phyloP scores from a whole-genome alignment of 2,888 invertebrate species.

The Hypselothyrea guttata region DNA sequence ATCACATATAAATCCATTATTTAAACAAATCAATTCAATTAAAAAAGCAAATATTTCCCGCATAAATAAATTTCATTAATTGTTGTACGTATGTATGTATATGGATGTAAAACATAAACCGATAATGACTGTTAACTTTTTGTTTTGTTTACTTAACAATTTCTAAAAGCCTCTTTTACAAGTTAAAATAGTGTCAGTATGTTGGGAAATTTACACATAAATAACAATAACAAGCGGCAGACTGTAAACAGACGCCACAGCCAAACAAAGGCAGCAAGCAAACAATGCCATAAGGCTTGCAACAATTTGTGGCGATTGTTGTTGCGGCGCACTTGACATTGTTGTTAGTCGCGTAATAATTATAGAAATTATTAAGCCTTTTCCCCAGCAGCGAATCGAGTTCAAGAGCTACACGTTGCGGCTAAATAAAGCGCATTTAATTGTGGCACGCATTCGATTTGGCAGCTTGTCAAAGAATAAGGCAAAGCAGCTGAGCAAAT shows the following conservation, averaged over 20 bases:
- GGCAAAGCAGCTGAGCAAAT: slow-evolving; percentile 45
- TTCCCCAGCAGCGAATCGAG: slow-evolving; percentile 43
- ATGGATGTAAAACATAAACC: slow-evolving; percentile 48
- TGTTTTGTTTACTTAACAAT: slow-evolving; percentile 8
- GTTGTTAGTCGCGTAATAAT: slow-evolving; percentile 55
- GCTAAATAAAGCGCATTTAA: slow-evolving; percentile 74
- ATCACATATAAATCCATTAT: slow-evolving; percentile 59
- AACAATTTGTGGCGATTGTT: slow-evolving; percentile 48
- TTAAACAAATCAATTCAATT: slow-evolving; percentile 58
- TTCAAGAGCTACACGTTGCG: slow-evolving; percentile 55
- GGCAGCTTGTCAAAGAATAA: slow-evolving; percentile 29
- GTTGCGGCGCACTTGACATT: slow-evolving; percentile 62
- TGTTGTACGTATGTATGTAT: slow-evolving; percentile 1
- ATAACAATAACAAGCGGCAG: slow-evolving; percentile 2
- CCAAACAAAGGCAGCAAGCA: slow-evolving; percentile 14
- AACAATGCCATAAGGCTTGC: slow-evolving; percentile 22
- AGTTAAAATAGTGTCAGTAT: slow-evolving; percentile 33
- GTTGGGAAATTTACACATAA: slow-evolving; percentile 47
- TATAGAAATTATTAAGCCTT: slow-evolving; percentile 44
- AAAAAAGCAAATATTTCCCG: slow-evolving; percentile 53
- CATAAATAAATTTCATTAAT: slow-evolving; percentile 35
- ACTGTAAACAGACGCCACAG: slow-evolving; percentile 6
- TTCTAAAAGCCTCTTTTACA: slow-evolving; percentile 14
- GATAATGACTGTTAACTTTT: slow-evolving; percentile 45
- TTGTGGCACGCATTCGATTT: slow-evolving; percentile 40